These are phyloP conservation scores for Watsonalla cultraria DNA, from an alignment of 2,888 invertebrate genomes.

Conservation along the genomic window DNA sequence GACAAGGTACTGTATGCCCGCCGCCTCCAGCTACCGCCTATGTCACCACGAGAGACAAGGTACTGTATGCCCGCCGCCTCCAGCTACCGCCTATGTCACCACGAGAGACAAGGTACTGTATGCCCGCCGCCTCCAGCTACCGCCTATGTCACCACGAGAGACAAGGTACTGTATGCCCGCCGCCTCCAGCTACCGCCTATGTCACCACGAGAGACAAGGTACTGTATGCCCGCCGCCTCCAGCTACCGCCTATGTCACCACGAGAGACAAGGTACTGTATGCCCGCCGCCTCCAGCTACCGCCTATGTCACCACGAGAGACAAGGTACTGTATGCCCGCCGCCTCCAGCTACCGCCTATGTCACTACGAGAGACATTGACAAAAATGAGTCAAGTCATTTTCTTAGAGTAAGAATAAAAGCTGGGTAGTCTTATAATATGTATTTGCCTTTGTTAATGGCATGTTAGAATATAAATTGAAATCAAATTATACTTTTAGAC, in stretches of 20 bases:
- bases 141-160: constrained; percentile 74
- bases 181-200: constrained; percentile 74
- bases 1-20: constrained; percentile 65
- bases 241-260: constrained; percentile 75
- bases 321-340: constrained; percentile 44
- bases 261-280: constrained; percentile 66
- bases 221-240: constrained; percentile 35
- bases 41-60: constrained; percentile 74
- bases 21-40: constrained; percentile 74
- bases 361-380: constrained; percentile 63
- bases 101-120: constrained; percentile 69
- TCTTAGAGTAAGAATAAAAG: too few relatives aligned
- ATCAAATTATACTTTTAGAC: too few relatives aligned
- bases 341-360: constrained; percentile 75
- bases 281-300: constrained; percentile 62
- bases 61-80: constrained; percentile 58
- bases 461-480: too few relatives aligned
- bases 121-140: constrained; percentile 59
- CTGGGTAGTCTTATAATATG: too few relatives aligned
- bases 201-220: constrained; percentile 74
- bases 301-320: constrained; percentile 74
- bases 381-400: too few relatives aligned
- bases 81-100: constrained; percentile 74
- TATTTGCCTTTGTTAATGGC: too few relatives aligned
- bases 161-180: constrained; percentile 46